A percentile compares a stretch with the other conserved stretches of the same genome.
Conservation (phyloP, 2,888 invertebrate genomes). For the Schizotus pectinicornis region DNA sequence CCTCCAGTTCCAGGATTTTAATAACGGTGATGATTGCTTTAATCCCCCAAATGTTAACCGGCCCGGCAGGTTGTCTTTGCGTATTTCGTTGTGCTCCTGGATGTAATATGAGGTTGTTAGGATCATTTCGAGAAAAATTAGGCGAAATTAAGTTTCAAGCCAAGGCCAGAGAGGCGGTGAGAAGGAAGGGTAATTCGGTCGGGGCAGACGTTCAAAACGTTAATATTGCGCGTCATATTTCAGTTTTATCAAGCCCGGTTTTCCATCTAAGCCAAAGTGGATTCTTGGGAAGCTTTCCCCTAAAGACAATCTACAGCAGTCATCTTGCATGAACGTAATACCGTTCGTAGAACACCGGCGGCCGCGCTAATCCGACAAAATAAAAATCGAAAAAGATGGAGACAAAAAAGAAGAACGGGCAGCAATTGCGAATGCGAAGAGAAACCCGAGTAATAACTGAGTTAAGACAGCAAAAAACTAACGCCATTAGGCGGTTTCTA, state of each 20-base stretch:
- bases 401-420: conserved; percentile 9
- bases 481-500: no score
- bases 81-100: no score
- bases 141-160: neutral
- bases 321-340: conserved; percentile 21
- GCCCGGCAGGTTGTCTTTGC: neutral
- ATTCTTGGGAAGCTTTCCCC: conserved; percentile 15
- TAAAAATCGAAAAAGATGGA: conserved; percentile 2
- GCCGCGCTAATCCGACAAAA: conserved; percentile 21
- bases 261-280: conserved; percentile 19
- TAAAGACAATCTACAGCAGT: conserved; percentile 25
- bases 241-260: conserved; percentile 21
- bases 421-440: conserved; percentile 3
- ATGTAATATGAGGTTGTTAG: neutral
- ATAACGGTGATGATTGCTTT: conserved; percentile 16
- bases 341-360: neutral
- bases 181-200: conserved; percentile 5
- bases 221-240: conserved; percentile 28
- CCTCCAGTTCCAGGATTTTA: conserved; percentile 24
- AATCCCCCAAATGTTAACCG: neutral
- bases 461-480: no score
- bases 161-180: neutral
- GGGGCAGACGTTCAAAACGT: conserved; percentile 12
- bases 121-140: neutral
- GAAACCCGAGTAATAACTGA: neutral